A percentile compares a stretch with the other conserved stretches of the same genome.
phyloP scores from a whole-genome alignment of 2,113 vertebrate species.

The Pundamilia nyererei region DNA sequence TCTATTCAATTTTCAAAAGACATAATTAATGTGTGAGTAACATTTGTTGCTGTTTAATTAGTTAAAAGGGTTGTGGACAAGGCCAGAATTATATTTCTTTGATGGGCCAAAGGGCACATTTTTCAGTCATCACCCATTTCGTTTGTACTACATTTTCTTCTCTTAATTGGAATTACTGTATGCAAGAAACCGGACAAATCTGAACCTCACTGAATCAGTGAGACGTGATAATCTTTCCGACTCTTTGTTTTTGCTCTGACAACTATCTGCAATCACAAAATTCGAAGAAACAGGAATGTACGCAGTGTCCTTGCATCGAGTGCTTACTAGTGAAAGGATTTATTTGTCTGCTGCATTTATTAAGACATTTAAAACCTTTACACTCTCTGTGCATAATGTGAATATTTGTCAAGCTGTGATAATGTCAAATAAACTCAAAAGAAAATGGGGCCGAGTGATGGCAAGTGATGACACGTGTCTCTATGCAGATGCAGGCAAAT shows the following conservation, averaged over 20 bases:
- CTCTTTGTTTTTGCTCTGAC: not conserved
- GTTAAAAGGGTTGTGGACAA: not conserved
- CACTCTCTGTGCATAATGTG: not conserved
- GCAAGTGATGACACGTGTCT: not conserved
- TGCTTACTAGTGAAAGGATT: not conserved
- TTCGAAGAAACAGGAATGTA: not conserved
- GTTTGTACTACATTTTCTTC: not conserved
- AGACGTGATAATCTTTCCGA: not conserved
- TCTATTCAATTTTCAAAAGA: not conserved
- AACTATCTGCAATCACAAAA: not conserved
- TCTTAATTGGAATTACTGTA: not conserved
- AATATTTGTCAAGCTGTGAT: not conserved
- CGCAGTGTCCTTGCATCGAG: not conserved
- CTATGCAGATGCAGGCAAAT: not conserved
- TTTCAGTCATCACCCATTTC: not conserved
- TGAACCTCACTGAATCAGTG: not conserved
- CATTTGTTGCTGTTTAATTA: constrained; percentile 14
- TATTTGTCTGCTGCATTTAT: not conserved
- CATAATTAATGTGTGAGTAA: not conserved
- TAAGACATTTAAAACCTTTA: not conserved
- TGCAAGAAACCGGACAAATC: not conserved
- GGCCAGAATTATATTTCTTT: not conserved
- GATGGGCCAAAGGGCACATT: not conserved
- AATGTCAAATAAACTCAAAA: not conserved
- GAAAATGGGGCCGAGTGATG: not conserved